A percentile compares a stretch with the other conserved stretches of the same genome.
phyloP scores from a whole-genome alignment of 2,797 vertebrate genomes.

The Tapirus indicus region DNA sequence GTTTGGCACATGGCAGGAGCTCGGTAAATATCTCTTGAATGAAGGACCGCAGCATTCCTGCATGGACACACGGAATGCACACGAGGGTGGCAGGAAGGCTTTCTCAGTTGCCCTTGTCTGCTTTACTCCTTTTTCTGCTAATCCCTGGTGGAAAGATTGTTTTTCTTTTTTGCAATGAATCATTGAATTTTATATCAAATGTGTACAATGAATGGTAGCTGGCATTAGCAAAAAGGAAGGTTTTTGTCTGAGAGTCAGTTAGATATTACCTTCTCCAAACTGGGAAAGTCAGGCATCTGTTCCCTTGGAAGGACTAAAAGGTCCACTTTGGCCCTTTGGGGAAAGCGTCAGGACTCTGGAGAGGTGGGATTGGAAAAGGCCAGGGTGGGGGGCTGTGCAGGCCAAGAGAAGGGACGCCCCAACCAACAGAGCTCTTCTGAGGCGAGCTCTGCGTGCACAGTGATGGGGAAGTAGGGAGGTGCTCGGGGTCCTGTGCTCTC shows the following conservation, averaged over 20 bases:
- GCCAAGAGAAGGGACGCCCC: background rate
- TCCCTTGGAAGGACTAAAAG: background rate
- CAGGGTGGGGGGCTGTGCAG: background rate
- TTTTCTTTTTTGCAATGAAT: background rate
- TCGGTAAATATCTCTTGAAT: background rate
- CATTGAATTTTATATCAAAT: background rate
- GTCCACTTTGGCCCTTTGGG: background rate
- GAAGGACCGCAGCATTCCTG: background rate
- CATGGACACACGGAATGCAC: background rate
- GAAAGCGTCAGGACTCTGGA: background rate
- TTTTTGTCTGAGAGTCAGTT: background rate
- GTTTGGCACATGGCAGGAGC: background rate
- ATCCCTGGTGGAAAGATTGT: too few relatives aligned
- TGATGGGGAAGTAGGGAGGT: too few relatives aligned
- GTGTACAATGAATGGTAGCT: background rate
- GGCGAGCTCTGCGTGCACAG: fast-evolving
- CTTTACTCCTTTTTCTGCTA: background rate
- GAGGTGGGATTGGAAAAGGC: background rate
- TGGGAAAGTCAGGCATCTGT: background rate
- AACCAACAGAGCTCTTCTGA: fast-evolving
- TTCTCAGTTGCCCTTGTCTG: background rate
- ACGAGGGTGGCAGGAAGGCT: background rate
- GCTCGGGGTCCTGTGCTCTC: too few relatives aligned
- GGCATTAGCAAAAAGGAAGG: background rate
- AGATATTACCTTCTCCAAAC: background rate